Evolutionary conservation across 2,888 invertebrate genomes (phyloP), one percentile per base, ranked within the genome.

Genomic region (Acleris laterana): DNA sequence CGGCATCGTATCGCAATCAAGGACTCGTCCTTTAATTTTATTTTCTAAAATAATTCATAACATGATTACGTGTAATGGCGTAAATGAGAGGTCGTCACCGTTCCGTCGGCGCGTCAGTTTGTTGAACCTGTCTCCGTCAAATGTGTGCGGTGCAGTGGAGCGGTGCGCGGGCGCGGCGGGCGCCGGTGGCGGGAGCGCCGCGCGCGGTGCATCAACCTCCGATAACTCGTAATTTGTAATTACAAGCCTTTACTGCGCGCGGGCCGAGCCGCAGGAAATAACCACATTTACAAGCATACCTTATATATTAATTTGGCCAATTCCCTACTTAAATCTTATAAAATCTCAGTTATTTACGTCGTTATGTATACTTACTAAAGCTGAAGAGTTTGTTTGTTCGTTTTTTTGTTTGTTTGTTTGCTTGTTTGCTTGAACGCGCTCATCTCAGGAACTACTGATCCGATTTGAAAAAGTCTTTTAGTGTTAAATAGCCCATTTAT

Each of bases 181-280:
- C 64, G 71, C 77, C 77, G 75, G 77, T 76, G 79, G 73, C 75
- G 71, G 69, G 72, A 66, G 70, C 70, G 74, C 74, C 32, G 74
- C 73, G 69, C 72, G 73, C 81, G 78, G 91, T 89, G 90, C 91
- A 91, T 89, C 89, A 90, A 91, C 91, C 92, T 90, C 87, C 84
- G 81, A 89, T 88, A 89, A 87, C 87, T 88, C 88, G 89, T 89
- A 89, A 89, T 89, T 87, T 87, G 88, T 89, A 90, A 90, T 91
- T 90, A 92, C 88, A 85, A 88, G 85, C 84, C 87, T 90, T 89
- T 85, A 89, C 86, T 83, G 87, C 85, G 83, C 83, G 83, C 83
- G 80, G 83, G 81, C 82, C 80, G 80, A 82, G 85, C 83, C 84
- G 77, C 84, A 85, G 88, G 85, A 89, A 88, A 87, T 84, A 82